phyloP scores from a whole-genome alignment of 1,140 invertebrate genomes.

The Thalassaphorura encarpata region DNA sequence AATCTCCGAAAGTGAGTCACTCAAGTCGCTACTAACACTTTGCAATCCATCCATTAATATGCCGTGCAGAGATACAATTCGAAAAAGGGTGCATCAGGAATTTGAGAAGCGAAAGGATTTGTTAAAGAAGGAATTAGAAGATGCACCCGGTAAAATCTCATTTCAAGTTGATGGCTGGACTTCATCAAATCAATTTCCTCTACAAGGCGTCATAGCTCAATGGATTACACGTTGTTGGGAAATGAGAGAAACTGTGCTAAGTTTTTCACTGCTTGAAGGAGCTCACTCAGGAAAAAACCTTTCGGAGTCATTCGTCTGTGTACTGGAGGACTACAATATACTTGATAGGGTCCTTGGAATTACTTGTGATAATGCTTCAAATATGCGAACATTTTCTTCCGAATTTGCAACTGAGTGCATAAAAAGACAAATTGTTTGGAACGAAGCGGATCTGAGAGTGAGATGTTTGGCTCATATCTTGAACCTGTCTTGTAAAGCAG shows the following conservation, averaged over 20 bases:
- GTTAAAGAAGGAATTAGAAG: neutral
- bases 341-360: slow-evolving; percentile 20
- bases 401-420: neutral
- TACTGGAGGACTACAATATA: slow-evolving; percentile 29
- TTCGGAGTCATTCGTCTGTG: slow-evolving; percentile 18
- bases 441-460: neutral
- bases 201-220: slow-evolving; percentile 34
- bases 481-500: slow-evolving; percentile 5
- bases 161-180: slow-evolving; percentile 37
- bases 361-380: slow-evolving; percentile 34
- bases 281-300: slow-evolving; percentile 23
- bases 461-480: slow-evolving; percentile 12
- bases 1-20: neutral
- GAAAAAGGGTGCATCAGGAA: neutral
- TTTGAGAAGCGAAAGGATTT: neutral
- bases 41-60: neutral
- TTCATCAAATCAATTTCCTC: slow-evolving; percentile 34
- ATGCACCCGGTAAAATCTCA: neutral
- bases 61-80: neutral
- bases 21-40: neutral
- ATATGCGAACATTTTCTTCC: slow-evolving; percentile 24
- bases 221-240: slow-evolving; percentile 28
- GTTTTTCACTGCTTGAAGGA: slow-evolving; percentile 21
- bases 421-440: too few relatives aligned
- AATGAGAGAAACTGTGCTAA: neutral